phyloP scores from a whole-genome alignment of 2,797 vertebrate species.

The Dromococcyx pavoninus region DNA sequence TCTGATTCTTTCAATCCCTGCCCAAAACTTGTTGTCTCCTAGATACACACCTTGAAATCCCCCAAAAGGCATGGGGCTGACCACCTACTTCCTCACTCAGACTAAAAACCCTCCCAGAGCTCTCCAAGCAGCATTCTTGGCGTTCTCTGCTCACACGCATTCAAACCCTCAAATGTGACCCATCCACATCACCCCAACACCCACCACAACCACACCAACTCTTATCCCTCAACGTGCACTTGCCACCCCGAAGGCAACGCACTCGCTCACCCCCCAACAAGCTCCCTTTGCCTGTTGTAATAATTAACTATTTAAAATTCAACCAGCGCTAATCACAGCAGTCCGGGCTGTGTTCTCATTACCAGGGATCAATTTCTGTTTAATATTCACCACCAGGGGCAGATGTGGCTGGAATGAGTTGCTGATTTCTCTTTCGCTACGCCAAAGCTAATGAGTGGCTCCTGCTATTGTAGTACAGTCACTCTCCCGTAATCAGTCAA shows the following conservation, averaged over 20 bases:
- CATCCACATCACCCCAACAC: background rate
- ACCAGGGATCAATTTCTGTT: slow-evolving; percentile 80
- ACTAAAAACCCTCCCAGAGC: background rate
- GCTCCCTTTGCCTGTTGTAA: slow-evolving; percentile 32
- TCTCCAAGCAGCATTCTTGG: background rate
- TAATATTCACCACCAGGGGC: slow-evolving; percentile 81
- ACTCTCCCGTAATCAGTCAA: slow-evolving; percentile 77
- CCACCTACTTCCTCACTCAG: background rate
- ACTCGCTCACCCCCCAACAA: background rate
- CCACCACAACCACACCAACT: background rate
- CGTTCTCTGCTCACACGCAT: background rate
- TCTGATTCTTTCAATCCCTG: background rate
- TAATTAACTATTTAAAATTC: slow-evolving; percentile 83
- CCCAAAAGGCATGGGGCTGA: background rate
- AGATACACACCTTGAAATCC: background rate
- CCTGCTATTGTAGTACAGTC: slow-evolving; percentile 66
- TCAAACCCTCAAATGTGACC: fast-evolving
- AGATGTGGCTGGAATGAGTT: slow-evolving; percentile 72
- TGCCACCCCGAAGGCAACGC: background rate
- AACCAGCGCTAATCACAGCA: slow-evolving; percentile 67
- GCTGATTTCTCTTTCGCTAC: slow-evolving; percentile 64
- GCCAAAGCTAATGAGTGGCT: slow-evolving; percentile 76
- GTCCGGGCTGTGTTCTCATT: slow-evolving; percentile 77
- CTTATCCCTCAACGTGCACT: background rate
- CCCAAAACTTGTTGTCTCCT: background rate